These are phyloP conservation scores for Antheraea pernyi DNA, from an alignment of 1,140 invertebrate genomes.

Conservation along the genomic window DNA sequence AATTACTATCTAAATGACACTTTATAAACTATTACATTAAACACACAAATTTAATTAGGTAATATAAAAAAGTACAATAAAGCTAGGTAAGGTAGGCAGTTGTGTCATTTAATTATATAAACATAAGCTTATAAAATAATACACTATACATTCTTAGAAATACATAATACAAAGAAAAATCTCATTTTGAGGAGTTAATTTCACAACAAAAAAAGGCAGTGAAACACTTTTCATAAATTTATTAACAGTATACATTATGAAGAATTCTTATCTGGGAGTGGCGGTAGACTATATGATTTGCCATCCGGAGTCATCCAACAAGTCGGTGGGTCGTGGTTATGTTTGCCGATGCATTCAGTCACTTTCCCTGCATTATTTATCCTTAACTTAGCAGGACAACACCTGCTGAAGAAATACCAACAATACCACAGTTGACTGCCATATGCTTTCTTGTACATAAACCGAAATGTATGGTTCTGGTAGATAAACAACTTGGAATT, in stretches of 20 bases:
- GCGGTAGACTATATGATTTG: conserved; percentile 65
- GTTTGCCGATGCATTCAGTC: conserved; percentile 64
- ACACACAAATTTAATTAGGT: not conserved
- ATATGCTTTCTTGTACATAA: conserved; percentile 75
- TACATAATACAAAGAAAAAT: conserved; percentile 17
- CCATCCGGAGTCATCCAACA: conserved; percentile 74
- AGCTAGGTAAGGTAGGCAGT: not conserved
- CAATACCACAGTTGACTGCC: conserved; percentile 74
- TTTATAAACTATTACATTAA: not conserved
- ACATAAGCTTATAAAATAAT: conserved; percentile 3
- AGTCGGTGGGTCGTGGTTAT: conserved; percentile 71
- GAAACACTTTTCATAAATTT: conserved; percentile 45
- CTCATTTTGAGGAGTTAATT: conserved; percentile 24
- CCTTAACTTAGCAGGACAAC: conserved; percentile 67
- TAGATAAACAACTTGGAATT: conserved; percentile 75
- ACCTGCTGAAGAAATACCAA: conserved; percentile 74
- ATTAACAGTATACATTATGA: conserved; percentile 33
- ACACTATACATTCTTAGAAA: conserved; percentile 6
- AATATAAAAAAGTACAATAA: not conserved
- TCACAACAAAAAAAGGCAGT: conserved; percentile 35
- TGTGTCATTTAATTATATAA: not conserved
- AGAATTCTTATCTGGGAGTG: conserved; percentile 48
- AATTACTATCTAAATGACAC: not conserved
- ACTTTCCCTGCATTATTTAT: conserved; percentile 70
- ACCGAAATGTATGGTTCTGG: conserved; percentile 73